These are phyloP conservation scores for Apodemia mormo DNA, from an alignment of 2,888 invertebrate genomes.

Conservation along the genomic window DNA sequence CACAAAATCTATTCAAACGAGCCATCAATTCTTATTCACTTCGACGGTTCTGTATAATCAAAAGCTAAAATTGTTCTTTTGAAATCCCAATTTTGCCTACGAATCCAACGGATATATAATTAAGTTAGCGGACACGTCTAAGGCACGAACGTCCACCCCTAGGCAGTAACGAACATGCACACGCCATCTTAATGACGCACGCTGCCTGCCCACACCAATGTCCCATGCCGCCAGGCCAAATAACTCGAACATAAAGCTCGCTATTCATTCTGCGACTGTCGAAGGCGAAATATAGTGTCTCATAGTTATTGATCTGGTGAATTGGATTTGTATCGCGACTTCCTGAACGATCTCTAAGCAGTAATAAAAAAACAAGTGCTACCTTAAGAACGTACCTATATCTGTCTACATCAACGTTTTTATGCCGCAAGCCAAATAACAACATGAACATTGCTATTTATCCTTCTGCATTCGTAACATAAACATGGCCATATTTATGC, in stretches of 20 bases:
- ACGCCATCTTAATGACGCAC: constrained; percentile 67
- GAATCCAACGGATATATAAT: constrained; percentile 46
- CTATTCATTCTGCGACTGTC: constrained; percentile 36
- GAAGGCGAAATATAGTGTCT: not conserved
- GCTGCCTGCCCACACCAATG: constrained; percentile 36
- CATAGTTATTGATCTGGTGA: too few relatives aligned
- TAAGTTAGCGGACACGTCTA: constrained; percentile 59
- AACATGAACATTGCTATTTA: too few relatives aligned
- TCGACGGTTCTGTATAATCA: constrained; percentile 11
- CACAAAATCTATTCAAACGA: constrained; percentile 1
- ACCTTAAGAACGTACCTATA: too few relatives aligned
- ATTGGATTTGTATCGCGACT: not conserved
- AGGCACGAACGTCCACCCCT: constrained; percentile 44
- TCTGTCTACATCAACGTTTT: too few relatives aligned
- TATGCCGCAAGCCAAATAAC: too few relatives aligned
- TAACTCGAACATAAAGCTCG: constrained; percentile 45
- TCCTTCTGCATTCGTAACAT: too few relatives aligned
- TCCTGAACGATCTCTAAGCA: not conserved
- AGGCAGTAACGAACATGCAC: constrained; percentile 51
- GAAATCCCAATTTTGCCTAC: constrained; percentile 9
- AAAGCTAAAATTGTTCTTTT: constrained; percentile 4
- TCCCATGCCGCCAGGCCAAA: constrained; percentile 48
- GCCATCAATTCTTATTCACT: not conserved
- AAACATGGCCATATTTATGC: too few relatives aligned
- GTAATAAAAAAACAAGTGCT: too few relatives aligned